phyloP scores from a whole-genome alignment of 2,888 invertebrate species.

The Agrochola litura region DNA sequence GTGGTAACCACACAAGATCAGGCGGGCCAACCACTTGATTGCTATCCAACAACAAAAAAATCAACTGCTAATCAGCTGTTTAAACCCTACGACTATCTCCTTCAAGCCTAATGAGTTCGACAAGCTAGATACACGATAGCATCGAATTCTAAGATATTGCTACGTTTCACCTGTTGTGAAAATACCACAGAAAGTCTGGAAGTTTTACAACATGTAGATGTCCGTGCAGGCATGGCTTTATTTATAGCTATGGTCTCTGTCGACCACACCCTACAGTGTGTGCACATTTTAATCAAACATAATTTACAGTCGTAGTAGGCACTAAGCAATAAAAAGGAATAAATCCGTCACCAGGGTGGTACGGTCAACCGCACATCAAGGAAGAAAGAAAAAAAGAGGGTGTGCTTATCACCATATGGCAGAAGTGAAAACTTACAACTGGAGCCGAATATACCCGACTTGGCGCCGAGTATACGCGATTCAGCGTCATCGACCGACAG shows the following conservation, averaged over 20 bases:
- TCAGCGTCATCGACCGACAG: no score
- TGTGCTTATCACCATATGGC: no score
- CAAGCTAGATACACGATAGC: conserved; percentile 21
- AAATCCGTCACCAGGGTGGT: neutral
- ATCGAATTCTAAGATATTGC: conserved; percentile 11
- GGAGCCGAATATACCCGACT: neutral
- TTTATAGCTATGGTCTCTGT: neutral
- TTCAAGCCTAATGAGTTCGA: conserved; percentile 14
- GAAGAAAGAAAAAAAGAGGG: neutral
- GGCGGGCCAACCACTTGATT: neutral
- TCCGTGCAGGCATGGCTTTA: neutral
- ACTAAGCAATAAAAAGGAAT: neutral
- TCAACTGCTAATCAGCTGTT: conserved; percentile 2
- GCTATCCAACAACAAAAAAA: neutral
- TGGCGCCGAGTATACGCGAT: no score
- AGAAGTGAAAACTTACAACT: no score
- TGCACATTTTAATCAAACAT: neutral
- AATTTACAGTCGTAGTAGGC: neutral
- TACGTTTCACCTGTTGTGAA: conserved; percentile 24
- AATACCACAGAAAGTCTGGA: conserved; percentile 34
- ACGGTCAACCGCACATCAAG: no score
- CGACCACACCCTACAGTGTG: neutral
- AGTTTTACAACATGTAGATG: neutral
- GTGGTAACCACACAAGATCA: neutral
- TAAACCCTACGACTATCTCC: neutral